These are phyloP conservation scores for Aphelinus certus DNA, from an alignment of 1,140 invertebrate genomes.

Conservation along the genomic window DNA sequence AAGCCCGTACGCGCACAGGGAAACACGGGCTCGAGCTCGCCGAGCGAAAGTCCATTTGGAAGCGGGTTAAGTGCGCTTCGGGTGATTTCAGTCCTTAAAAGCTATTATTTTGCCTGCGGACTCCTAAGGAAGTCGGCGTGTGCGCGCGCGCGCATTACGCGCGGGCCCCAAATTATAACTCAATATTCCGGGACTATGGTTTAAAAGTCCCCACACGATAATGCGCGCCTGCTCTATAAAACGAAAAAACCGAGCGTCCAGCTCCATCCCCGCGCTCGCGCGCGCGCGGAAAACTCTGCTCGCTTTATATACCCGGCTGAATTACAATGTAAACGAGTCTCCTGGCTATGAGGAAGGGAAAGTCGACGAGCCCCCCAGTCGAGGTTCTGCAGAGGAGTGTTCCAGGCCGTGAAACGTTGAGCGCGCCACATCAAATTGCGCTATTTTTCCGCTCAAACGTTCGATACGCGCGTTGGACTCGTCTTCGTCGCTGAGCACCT, in stretches of 20 bases:
- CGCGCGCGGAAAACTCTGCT: too few relatives aligned
- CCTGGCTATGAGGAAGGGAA: too few relatives aligned
- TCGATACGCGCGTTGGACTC: too few relatives aligned
- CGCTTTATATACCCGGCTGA: too few relatives aligned
- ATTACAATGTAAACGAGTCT: too few relatives aligned
- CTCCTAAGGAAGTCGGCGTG: constrained; percentile 26
- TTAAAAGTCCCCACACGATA: neutral
- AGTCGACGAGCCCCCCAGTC: too few relatives aligned
- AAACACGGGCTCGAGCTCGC: neutral
- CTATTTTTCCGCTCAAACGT: too few relatives aligned
- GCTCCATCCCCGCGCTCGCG: too few relatives aligned
- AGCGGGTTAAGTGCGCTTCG: constrained; percentile 55
- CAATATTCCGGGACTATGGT: constrained; percentile 27
- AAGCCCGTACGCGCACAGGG: neutral
- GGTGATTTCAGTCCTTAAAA: constrained; percentile 53
- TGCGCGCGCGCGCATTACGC: constrained; percentile 10
- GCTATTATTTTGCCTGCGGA: constrained; percentile 49
- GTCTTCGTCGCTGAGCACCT: too few relatives aligned
- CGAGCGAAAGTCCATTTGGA: constrained; percentile 53
- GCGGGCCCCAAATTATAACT: constrained; percentile 32
- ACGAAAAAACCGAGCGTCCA: neutral
- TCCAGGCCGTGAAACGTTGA: too few relatives aligned
- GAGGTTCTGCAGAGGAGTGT: too few relatives aligned
- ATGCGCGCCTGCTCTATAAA: neutral
- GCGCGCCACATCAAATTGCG: too few relatives aligned